Evolutionary conservation across 2,113 vertebrate species (phyloP), one percentile per base, ranked within the genome.

Genomic region (Zosterops hypoxanthus): DNA sequence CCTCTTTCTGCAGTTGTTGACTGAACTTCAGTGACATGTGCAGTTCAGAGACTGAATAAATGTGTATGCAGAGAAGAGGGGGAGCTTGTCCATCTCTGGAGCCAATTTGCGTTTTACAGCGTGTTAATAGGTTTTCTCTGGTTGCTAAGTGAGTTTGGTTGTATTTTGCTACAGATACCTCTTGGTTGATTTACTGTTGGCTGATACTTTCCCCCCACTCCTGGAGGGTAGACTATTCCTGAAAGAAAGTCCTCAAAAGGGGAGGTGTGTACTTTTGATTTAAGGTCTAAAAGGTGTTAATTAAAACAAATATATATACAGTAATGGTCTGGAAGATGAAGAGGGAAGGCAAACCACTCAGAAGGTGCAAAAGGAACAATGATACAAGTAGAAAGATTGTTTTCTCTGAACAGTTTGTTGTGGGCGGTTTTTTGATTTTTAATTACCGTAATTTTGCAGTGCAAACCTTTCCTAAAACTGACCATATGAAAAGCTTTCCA

Each of bases 361-460:
- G 39, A 64, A 91, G 12, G 12, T 59, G 8, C 42, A 65, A 68
- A 87, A 81, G 61, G 23, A 68, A 14, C 8, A 64, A 33, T 11
- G 25, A 36, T 64, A 47, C 34, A 76, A 85, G 18, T 28, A 78
- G 53, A 49, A 94, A 79, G 6, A 12, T 10, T 20, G 8, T 19
- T 52, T 53, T 55, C n/a, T 20, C 84, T 33, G 33, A 70, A 39
- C 9, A 44, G 8, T 33, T 72, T 36, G 22, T 41, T 73, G 29
- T 55, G 41, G 31, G 8, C 0, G 1, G 2, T 10, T 41, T 73
- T 46, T 20, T n/a, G 6, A 16, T 52, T 29, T 56, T 56, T 12
- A 42, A 63, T 63, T 56, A 28, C 14, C 4, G 18, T 66, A 56
- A 78, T 78, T 88, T 82, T 88, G 44, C 49, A 41, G 19, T 59